phyloP scores from a whole-genome alignment of 1,140 invertebrate genomes.

The Phenacoccus solenopsis region DNA sequence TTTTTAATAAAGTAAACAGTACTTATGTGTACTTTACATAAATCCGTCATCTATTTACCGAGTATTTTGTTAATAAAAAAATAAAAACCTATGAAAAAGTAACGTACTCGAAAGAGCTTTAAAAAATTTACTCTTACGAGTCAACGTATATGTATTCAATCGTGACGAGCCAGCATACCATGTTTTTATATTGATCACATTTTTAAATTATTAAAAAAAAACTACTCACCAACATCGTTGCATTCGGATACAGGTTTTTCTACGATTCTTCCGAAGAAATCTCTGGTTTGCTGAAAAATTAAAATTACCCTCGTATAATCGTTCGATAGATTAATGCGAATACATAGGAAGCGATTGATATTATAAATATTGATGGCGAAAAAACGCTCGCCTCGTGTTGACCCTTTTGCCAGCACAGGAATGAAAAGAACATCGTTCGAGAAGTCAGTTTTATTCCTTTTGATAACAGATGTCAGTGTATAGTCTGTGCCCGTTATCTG shows the following conservation, averaged over 20 bases:
- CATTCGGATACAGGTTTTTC: conserved; percentile 23
- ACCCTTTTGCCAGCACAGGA: not conserved
- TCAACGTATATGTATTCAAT: too few relatives aligned
- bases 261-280: conserved; percentile 56
- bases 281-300: conserved; percentile 47
- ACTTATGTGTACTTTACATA: too few relatives aligned
- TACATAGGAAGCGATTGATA: too few relatives aligned
- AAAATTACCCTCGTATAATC: conserved; percentile 23
- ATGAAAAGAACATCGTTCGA: not conserved
- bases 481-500: not conserved
- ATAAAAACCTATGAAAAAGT: too few relatives aligned
- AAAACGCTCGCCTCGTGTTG: not conserved
- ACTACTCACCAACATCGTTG: too few relatives aligned
- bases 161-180: too few relatives aligned
- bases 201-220: too few relatives aligned
- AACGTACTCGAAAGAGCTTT: too few relatives aligned
- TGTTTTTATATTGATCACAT: too few relatives aligned
- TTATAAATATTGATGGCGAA: too few relatives aligned
- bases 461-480: not conserved
- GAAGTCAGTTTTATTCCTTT: not conserved
- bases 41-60: not conserved
- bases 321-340: not conserved
- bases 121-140: too few relatives aligned
- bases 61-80: not conserved
- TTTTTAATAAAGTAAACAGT: not conserved